Base-by-base conservation (phyloP, 2,113 vertebrate genomes). In the Carassius carassius region DNA sequence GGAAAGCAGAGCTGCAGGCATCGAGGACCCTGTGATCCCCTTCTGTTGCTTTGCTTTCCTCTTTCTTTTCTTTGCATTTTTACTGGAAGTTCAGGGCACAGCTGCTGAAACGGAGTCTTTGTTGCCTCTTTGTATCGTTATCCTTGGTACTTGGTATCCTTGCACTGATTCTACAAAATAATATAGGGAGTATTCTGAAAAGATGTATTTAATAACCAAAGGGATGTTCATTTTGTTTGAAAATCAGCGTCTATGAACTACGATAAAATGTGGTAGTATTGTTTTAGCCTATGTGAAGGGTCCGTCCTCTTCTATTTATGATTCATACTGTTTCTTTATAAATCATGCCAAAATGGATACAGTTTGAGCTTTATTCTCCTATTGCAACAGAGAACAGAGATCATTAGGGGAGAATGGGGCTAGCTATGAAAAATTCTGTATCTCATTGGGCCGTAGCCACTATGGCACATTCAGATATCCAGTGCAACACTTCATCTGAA, bases 51-150 rank as follows among this genome's bases (percentile, higher is more conserved):
- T 8, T 56, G 14, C 4, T 58, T 78, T 29, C 9, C 37, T 63
- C 4, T 7, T 35, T 80, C 35, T 62, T 62, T 17, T 62, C 37
- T 80, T 41, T 41, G 2, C 21, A 65, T 65, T 49, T 65, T 4
- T 32, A 49, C 37, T 16, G 58, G 47, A 65, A 12, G 23, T 62
- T 63, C 37, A 79, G n/a, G 8, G n/a, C 35, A 79, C n/a, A 37
- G 65, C 23, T 51, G 78, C 44, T 67, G n/a, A 81, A 81, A 29
- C n/a, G 49, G 78, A 67, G 41, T 23, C 78, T 81, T 51, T 51
- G 9, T 62, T 29, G 16, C 37, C 5, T 69, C 44, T 81, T 81
- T 51, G 4, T 29, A 5, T 17, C 14, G 14, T 56, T 21, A 47
- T 29, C 3, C 23, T 65, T 37, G 58, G 29, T 29, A 29, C 29